phyloP scores from a whole-genome alignment of 2,888 invertebrate species.

The Cybosia mesomella region DNA sequence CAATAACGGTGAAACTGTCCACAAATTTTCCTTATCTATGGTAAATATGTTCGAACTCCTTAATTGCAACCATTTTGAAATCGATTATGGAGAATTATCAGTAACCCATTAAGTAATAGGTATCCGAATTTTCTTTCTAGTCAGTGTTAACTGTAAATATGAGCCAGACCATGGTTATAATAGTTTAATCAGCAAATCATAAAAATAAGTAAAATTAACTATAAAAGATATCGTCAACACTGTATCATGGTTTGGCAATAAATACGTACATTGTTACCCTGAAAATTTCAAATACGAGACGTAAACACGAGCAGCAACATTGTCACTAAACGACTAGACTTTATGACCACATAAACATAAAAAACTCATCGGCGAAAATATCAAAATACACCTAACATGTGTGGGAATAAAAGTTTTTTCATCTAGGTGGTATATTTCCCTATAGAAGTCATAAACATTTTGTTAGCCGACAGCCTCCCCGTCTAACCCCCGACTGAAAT shows the following conservation, averaged over 20 bases:
- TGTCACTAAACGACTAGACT: slow-evolving; percentile 80
- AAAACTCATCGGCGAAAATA: slow-evolving; percentile 83
- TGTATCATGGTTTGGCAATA: slow-evolving; percentile 63
- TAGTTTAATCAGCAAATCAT: background rate
- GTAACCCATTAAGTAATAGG: background rate
- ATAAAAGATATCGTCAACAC: slow-evolving; percentile 55
- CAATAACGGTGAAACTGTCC: slow-evolving; percentile 36
- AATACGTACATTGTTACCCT: slow-evolving; percentile 69
- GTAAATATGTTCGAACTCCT: slow-evolving; percentile 28
- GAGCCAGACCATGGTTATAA: background rate
- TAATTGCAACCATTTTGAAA: slow-evolving; percentile 6
- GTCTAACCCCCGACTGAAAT: slow-evolving; percentile 59
- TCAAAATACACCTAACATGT: slow-evolving; percentile 81
- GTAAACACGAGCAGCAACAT: slow-evolving; percentile 76
- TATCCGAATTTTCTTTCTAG: background rate
- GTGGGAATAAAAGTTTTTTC: slow-evolving; percentile 82
- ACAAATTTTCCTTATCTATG: slow-evolving; percentile 43
- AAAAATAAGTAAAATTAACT: background rate
- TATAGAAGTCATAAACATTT: slow-evolving; percentile 85
- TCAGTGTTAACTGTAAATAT: background rate
- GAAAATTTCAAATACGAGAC: slow-evolving; percentile 75
- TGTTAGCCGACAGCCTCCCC: slow-evolving; percentile 65
- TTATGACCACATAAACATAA: slow-evolving; percentile 84
- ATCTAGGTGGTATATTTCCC: slow-evolving; percentile 83
- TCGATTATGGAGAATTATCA: background rate